Percentiles rank a stretch among this genome's conserved stretches.
Conservation (phyloP, 23 tunicate species). For the Ascidia mentula region DNA sequence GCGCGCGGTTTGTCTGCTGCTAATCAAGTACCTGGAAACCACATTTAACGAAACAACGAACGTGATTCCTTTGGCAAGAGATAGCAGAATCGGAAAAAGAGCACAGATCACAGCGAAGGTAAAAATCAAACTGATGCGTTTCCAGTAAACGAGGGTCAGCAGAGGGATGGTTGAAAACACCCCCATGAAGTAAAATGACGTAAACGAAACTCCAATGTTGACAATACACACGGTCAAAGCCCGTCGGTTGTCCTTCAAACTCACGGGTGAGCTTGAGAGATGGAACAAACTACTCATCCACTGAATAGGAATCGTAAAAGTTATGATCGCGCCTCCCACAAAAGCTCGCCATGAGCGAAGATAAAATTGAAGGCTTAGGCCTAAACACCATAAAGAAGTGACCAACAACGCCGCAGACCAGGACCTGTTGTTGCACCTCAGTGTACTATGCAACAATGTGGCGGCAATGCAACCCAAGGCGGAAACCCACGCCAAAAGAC, state of each 20-base stretch:
- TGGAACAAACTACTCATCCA: neutral
- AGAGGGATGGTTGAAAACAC: neutral
- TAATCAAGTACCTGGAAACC: no score
- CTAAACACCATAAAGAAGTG: neutral
- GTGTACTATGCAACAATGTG: neutral
- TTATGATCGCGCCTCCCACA: neutral
- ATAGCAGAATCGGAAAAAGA: neutral
- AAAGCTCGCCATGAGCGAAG: neutral
- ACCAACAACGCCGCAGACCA: neutral
- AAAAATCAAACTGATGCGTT: neutral
- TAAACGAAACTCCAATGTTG: neutral
- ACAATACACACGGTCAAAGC: neutral
- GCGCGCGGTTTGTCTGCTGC: no score
- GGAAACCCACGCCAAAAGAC: slow-evolving; percentile 6
- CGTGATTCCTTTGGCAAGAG: neutral
- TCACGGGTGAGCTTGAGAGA: neutral
- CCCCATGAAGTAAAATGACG: neutral
- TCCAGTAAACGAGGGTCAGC: neutral
- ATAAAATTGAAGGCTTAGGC: neutral
- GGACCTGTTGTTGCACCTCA: neutral
- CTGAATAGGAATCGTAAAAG: neutral
- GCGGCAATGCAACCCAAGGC: slow-evolving; percentile 12
- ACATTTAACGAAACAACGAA: no score
- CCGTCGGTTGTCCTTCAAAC: neutral
- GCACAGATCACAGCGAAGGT: neutral